These are phyloP conservation scores for Drosophila macrospina DNA, from an alignment of 2,888 invertebrate species.

Conservation along the genomic window DNA sequence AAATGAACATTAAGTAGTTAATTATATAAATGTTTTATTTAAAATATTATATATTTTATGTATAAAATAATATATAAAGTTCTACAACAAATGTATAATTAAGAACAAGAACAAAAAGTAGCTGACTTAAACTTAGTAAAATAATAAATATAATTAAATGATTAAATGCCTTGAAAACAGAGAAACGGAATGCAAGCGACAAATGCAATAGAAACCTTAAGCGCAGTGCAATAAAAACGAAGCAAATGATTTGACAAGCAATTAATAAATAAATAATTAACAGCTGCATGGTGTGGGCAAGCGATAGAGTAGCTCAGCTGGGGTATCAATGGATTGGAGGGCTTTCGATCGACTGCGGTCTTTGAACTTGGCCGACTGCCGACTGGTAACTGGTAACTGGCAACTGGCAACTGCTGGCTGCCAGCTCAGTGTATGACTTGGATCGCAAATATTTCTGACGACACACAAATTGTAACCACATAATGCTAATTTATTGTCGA, in stretches of 20 bases:
- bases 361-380: constrained; percentile 46
- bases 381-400: background rate
- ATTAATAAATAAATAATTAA: background rate
- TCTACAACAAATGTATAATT: too few species aligned
- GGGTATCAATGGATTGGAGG: background rate
- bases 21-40: too few species aligned
- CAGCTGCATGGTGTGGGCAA: background rate
- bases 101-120: too few species aligned
- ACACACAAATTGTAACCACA: constrained; percentile 60
- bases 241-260: background rate
- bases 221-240: background rate
- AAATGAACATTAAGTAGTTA: too few species aligned
- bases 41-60: too few species aligned
- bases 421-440: constrained; percentile 67
- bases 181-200: background rate
- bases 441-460: constrained; percentile 34
- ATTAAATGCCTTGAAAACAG: background rate
- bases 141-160: background rate
- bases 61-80: too few species aligned
- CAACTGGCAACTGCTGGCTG: constrained; percentile 10
- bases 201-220: background rate
- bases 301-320: background rate
- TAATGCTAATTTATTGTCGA: constrained; percentile 77
- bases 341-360: constrained; percentile 30
- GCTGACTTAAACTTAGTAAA: too few species aligned